Evolutionary conservation across 2,113 vertebrate genomes (phyloP), one percentile per base, ranked within the genome.

Genomic region (Platichthys stellatus): DNA sequence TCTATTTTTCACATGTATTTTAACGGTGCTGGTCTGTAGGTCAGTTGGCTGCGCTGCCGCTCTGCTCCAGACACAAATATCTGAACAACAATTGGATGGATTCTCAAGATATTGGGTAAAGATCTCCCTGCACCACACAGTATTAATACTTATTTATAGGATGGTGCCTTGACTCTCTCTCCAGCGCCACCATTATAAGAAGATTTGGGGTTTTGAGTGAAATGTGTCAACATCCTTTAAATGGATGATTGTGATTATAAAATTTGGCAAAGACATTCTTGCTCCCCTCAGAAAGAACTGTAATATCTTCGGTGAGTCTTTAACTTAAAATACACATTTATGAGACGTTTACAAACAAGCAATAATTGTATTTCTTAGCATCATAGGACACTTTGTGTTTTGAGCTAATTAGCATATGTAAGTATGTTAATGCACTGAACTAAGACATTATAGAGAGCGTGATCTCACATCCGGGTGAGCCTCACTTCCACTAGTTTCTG

Each of bases 1-100:
- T 78, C 2, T 56, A 4, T 47, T 65, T 73, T 6, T 59, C 14
- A 56, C 38, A 18, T 43, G 9, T 65, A 66, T 70, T 31, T n/a
- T 49, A 2, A 3, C 18, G 45, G 3, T 49, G 45, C 45, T 49
- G 4, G 14, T 49, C 4, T 49, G 18, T 13, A 21, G 0, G 26
- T 51, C 28, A 20, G 12, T 10, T 21, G 60, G 13, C 43, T 26
- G 13, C 5, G 24, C 21, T 3, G 13, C 10, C 43, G 10, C 47
- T 26, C 17, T 11, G 17, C n/a, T 54, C 15, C 9, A 23, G 26
- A 10, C 12, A 26, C 21, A 24, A 62, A 18, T 4, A 15, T 64
- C 26, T 59, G 31, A 11, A 35, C 20, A 67, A 13, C 24, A 10
- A 12, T 38, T 21, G 31, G 6, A 31, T 31, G 31, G 31, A 21